Evolutionary conservation across 2,888 invertebrate genomes (phyloP).

Genomic region (Leptinotarsa tumamoca): DNA sequence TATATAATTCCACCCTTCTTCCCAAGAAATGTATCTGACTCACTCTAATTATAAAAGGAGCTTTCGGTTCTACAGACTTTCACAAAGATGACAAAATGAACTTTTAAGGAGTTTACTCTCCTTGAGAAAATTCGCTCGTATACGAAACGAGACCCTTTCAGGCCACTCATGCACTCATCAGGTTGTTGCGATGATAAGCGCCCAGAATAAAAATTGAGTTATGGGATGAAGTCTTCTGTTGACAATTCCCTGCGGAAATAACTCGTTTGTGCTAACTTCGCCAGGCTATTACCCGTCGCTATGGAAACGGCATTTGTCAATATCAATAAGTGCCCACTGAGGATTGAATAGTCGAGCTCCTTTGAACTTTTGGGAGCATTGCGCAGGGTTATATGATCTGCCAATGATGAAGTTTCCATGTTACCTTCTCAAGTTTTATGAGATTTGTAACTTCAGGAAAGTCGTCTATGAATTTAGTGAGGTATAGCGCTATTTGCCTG

Average conservation of each 20-base stretch:
- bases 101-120: slow-evolving; percentile 13
- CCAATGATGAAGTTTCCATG: slow-evolving; percentile 13
- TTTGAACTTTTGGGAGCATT: slow-evolving; percentile 16
- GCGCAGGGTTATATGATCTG: slow-evolving; percentile 5
- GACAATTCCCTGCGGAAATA: slow-evolving; percentile 67
- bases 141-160: slow-evolving; percentile 12
- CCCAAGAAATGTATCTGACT: slow-evolving; percentile 7
- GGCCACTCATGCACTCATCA: slow-evolving; percentile 51
- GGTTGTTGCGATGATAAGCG: slow-evolving; percentile 60
- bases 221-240: slow-evolving; percentile 66
- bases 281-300: slow-evolving; percentile 61
- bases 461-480: background rate
- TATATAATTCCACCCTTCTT: background rate
- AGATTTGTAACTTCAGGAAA: background rate
- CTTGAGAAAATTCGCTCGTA: slow-evolving; percentile 21
- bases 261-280: slow-evolving; percentile 66
- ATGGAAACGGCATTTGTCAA: slow-evolving; percentile 62
- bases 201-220: slow-evolving; percentile 65
- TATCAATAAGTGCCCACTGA: slow-evolving; percentile 60
- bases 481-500: too few species aligned
- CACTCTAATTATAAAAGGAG: slow-evolving; percentile 6
- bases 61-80: slow-evolving; percentile 6
- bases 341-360: slow-evolving; percentile 29
- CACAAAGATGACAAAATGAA: slow-evolving; percentile 29
- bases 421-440: background rate